phyloP scores from a whole-genome alignment of 1,140 invertebrate species.

The Orchesella cincta region DNA sequence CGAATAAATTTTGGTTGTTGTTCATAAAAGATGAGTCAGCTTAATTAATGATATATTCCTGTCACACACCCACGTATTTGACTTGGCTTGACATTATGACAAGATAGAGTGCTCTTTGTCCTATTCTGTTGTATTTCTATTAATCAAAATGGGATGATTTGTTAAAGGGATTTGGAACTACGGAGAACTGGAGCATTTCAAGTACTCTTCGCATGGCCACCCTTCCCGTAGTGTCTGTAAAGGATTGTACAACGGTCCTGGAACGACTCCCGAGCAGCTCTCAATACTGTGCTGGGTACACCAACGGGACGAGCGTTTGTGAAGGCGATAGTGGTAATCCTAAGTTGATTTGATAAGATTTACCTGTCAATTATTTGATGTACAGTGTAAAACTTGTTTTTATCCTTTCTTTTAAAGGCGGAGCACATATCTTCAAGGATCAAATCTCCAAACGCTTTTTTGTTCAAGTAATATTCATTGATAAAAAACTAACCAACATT shows the following conservation, averaged over 20 bases:
- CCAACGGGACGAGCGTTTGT: constrained; percentile 25
- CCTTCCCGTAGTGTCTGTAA: constrained; percentile 17
- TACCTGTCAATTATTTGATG: not conserved
- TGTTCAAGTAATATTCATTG: not conserved
- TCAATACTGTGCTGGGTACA: constrained; percentile 38
- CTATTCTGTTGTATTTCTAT: too few species aligned
- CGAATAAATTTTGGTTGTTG: too few species aligned
- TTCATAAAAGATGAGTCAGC: too few species aligned
- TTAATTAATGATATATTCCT: too few species aligned
- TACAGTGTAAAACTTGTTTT: not conserved
- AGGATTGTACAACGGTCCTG: constrained; percentile 18
- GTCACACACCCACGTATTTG: too few species aligned
- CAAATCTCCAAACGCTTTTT: not conserved
- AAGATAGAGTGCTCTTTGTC: too few species aligned
- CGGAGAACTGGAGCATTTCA: constrained; percentile 27
- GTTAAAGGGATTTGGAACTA: constrained; percentile 27
- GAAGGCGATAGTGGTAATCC: not conserved
- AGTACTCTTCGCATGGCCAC: constrained; percentile 6
- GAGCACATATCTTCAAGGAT: constrained; percentile 19
- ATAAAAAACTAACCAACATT: too few species aligned
- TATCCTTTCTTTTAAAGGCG: too few species aligned
- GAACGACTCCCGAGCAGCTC: not conserved
- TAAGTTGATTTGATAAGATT: not conserved
- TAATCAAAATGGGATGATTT: not conserved
- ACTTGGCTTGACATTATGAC: too few species aligned